phyloP scores from a whole-genome alignment of 2,113 vertebrate genomes.

The Neofelis nebulosa region DNA sequence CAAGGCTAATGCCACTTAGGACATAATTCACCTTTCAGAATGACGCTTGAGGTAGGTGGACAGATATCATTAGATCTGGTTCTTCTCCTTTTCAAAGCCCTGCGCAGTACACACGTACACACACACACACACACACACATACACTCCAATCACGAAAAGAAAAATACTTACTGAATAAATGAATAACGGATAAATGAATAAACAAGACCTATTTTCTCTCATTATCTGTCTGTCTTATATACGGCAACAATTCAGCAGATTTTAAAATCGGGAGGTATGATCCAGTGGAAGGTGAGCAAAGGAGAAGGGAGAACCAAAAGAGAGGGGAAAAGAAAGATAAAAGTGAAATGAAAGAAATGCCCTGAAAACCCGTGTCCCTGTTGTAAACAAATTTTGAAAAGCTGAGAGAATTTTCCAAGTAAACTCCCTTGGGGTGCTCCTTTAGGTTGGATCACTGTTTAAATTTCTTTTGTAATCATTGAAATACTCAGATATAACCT shows the following conservation, averaged over 20 bases:
- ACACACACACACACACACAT: neutral
- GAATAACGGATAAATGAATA: neutral
- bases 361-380: neutral
- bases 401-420: neutral
- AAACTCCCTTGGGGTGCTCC: accelerated
- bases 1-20: accelerated
- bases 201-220: neutral
- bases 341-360: neutral
- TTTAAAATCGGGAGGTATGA: constrained; percentile 9
- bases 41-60: neutral
- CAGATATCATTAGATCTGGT: neutral
- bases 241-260: neutral
- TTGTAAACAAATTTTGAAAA: neutral
- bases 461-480: neutral
- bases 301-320: neutral
- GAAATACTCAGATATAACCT: neutral
- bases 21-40: neutral
- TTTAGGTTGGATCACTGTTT: neutral
- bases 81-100: neutral
- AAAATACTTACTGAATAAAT: neutral
- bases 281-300: neutral
- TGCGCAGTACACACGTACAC: neutral
- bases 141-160: neutral
- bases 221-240: neutral
- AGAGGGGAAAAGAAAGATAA: neutral